A percentile compares a stretch with the other conserved stretches of the same genome.
These are phyloP conservation scores for Stegastes partitus DNA, from an alignment of 2,113 vertebrate genomes.

Conservation along the genomic window DNA sequence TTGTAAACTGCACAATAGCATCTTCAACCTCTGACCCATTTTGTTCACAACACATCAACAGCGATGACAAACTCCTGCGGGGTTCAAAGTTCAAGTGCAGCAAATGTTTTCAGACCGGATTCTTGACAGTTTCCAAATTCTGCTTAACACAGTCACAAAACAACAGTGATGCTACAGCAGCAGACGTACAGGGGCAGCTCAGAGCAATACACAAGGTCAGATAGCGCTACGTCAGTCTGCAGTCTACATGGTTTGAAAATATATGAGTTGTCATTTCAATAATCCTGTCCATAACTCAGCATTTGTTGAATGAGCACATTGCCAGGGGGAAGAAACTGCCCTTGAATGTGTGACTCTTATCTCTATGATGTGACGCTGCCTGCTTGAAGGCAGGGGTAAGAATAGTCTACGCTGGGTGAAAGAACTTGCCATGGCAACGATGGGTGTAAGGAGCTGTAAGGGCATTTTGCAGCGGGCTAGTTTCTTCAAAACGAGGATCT, in stretches of 20 bases:
- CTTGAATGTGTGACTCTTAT: slow-evolving; percentile 50
- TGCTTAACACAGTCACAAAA: neutral
- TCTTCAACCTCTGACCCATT: slow-evolving; percentile 34
- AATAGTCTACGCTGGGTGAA: slow-evolving; percentile 62
- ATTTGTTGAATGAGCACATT: slow-evolving; percentile 41
- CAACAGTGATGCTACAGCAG: neutral
- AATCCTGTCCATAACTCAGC: slow-evolving; percentile 32
- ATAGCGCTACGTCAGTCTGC: slow-evolving; percentile 23
- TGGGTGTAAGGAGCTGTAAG: slow-evolving; percentile 38
- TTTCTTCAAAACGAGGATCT: slow-evolving; percentile 31
- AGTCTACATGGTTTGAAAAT: slow-evolving; percentile 3
- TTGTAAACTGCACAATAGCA: slow-evolving; percentile 5
- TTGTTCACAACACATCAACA: neutral
- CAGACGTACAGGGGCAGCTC: slow-evolving; percentile 17
- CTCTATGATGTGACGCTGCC: slow-evolving; percentile 35
- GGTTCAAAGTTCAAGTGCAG: slow-evolving; percentile 35
- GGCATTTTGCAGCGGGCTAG: slow-evolving; percentile 47
- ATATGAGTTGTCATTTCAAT: slow-evolving; percentile 41
- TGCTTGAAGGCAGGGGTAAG: slow-evolving; percentile 58
- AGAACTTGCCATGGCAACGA: slow-evolving; percentile 69
- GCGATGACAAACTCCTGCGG: neutral
- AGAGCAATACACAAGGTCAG: slow-evolving; percentile 13
- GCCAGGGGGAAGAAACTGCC: slow-evolving; percentile 41
- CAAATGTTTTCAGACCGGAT: slow-evolving; percentile 31
- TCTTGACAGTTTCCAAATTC: slow-evolving; percentile 13